Evolutionary conservation across 1,140 invertebrate genomes (phyloP).

Genomic region (Maconellicoccus hirsutus): DNA sequence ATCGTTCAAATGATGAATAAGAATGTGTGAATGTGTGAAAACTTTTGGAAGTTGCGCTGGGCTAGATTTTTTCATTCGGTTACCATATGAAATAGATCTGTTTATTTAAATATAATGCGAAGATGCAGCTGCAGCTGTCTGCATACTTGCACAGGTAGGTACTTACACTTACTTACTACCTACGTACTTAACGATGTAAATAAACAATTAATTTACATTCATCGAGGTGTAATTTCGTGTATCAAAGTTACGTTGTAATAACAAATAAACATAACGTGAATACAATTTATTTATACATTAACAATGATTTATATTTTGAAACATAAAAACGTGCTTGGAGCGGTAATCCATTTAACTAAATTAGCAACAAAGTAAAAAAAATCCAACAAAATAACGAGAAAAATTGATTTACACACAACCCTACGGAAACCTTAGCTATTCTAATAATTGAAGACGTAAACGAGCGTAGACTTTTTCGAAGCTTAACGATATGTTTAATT

Average conservation of each 20-base stretch:
- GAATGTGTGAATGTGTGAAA: too few species aligned
- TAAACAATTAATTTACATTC: too few species aligned
- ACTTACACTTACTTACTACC: too few species aligned
- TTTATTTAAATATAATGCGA: too few species aligned
- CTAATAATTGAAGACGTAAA: not conserved
- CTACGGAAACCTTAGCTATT: not conserved
- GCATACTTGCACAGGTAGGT: too few species aligned
- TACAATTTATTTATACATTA: not conserved
- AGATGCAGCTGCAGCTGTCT: too few species aligned
- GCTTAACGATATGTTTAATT: not conserved
- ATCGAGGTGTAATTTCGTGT: too few species aligned
- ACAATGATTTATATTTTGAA: not conserved
- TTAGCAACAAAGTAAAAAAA: not conserved
- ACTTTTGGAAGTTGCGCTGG: too few species aligned
- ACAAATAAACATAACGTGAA: not conserved
- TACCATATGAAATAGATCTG: too few species aligned
- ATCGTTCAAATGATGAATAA: too few species aligned
- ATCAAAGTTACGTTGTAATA: too few species aligned
- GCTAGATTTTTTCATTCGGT: not conserved
- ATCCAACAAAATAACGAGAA: not conserved
- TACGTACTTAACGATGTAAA: too few species aligned
- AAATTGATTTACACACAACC: conserved; percentile 9
- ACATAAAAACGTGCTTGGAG: not conserved
- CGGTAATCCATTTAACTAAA: not conserved
- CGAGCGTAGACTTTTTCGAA: not conserved